A percentile compares a stretch with the other conserved stretches of the same genome.
Conservation (phyloP, 1,140 invertebrate species). For the Aethina tumida region DNA sequence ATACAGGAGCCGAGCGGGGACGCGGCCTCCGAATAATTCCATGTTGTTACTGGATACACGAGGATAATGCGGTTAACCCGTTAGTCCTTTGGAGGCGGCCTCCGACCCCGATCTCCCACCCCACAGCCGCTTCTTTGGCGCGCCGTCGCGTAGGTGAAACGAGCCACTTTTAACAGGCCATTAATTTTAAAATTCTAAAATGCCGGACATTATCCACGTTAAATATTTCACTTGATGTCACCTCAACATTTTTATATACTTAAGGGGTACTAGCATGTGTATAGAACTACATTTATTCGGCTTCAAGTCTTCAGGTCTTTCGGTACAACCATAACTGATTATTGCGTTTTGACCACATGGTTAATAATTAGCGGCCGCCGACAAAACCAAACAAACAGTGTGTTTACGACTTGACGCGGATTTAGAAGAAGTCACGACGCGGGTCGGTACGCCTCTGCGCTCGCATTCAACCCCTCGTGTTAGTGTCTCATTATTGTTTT, state of each 20-base stretch:
- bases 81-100: conserved; percentile 24
- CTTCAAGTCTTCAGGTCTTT: no score
- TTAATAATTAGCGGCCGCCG: conserved; percentile 11
- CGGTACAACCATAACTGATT: no score
- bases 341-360: no score
- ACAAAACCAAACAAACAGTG: conserved; percentile 1
- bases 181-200: no score
- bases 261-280: no score
- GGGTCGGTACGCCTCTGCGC: conserved; percentile 1
- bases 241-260: no score
- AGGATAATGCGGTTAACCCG: conserved; percentile 27
- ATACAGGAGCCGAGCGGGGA: conserved; percentile 20
- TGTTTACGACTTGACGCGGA: background rate
- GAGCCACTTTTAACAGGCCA: no score
- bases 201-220: no score
- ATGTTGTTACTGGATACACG: conserved; percentile 22
- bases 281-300: no score
- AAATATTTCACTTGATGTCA: no score
- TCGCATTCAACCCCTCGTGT: conserved; percentile 13
- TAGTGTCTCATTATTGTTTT: conserved; percentile 25
- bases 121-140: no score
- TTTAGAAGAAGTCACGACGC: background rate
- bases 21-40: conserved; percentile 21
- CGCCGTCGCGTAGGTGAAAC: no score
- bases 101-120: conserved; percentile 3